Evolutionary conservation across 2,888 invertebrate species (phyloP).

Genomic region (Ormyrus nitidulus): DNA sequence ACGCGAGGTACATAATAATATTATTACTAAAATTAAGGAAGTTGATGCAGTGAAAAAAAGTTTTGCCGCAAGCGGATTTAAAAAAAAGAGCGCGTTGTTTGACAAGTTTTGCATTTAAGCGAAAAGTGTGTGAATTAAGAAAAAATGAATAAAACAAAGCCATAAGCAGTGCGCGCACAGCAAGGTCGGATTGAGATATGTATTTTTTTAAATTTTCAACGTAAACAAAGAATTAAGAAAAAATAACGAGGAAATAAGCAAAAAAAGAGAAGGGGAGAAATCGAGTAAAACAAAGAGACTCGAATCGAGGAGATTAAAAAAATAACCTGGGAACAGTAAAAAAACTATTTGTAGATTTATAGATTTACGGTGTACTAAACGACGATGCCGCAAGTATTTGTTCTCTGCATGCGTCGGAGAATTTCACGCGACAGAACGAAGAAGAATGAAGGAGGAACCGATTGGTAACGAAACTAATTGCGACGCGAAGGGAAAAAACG

Average conservation of each 20-base stretch:
- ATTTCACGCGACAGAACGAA: slow-evolving; percentile 39
- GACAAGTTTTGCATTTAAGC: slow-evolving; percentile 39
- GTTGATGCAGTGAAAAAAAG: slow-evolving; percentile 57
- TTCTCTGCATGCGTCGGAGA: not conserved
- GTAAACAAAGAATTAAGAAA: slow-evolving; percentile 63
- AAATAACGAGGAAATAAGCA: slow-evolving; percentile 43
- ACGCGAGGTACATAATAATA: slow-evolving; percentile 55
- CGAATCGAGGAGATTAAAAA: slow-evolving; percentile 56
- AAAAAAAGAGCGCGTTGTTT: slow-evolving; percentile 46
- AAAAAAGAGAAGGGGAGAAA: slow-evolving; percentile 55
- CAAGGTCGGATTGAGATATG: slow-evolving; percentile 71
- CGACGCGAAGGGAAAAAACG: slow-evolving; percentile 16
- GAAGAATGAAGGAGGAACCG: slow-evolving; percentile 49
- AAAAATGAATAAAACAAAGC: slow-evolving; percentile 47
- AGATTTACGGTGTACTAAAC: slow-evolving; percentile 64
- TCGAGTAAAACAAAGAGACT: slow-evolving; percentile 46
- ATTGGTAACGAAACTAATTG: slow-evolving; percentile 46
- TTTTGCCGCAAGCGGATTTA: slow-evolving; percentile 45
- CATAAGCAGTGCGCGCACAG: slow-evolving; percentile 58
- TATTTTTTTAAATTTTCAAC: slow-evolving; percentile 75
- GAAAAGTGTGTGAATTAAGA: slow-evolving; percentile 33
- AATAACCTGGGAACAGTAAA: slow-evolving; percentile 66
- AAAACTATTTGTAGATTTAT: slow-evolving; percentile 67
- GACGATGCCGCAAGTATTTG: slow-evolving; percentile 55
- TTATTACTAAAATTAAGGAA: slow-evolving; percentile 56